Percentiles rank a stretch among this genome's conserved stretches.
Evolutionary conservation across 2,113 vertebrate genomes (phyloP).

Genomic region (Uria lomvia): DNA sequence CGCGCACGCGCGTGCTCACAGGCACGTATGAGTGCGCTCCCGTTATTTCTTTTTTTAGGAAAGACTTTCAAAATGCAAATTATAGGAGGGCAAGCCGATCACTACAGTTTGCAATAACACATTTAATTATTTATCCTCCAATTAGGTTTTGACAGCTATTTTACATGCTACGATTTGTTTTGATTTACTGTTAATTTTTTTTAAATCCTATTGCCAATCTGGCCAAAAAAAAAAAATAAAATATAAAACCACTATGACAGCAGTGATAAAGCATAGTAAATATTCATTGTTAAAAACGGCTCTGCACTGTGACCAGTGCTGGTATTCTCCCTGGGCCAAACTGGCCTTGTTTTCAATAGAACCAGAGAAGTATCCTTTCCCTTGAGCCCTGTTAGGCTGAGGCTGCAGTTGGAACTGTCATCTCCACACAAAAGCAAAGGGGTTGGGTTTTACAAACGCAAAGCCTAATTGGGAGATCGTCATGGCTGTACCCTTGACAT

Average conservation of each 20-base stretch:
- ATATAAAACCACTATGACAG: slow-evolving; percentile 9
- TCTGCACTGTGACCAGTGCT: slow-evolving; percentile 65
- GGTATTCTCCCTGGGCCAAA: slow-evolving; percentile 68
- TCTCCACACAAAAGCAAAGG: slow-evolving; percentile 72
- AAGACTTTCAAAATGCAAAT: neutral
- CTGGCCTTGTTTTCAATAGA: slow-evolving; percentile 69
- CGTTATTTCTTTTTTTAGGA: neutral
- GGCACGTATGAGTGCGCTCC: neutral
- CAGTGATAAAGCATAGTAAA: slow-evolving; percentile 38
- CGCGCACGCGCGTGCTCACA: neutral
- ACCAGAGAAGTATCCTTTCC: slow-evolving; percentile 70
- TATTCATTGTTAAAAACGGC: slow-evolving; percentile 63
- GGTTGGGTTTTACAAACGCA: slow-evolving; percentile 69
- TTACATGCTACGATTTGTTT: neutral
- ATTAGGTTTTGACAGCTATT: neutral
- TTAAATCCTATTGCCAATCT: neutral
- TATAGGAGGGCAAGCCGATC: neutral
- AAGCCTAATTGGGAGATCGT: slow-evolving; percentile 80
- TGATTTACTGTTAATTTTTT: neutral
- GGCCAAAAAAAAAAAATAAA: neutral
- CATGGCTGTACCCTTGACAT: slow-evolving; percentile 75
- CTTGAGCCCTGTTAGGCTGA: slow-evolving; percentile 79
- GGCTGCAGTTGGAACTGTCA: slow-evolving; percentile 77
- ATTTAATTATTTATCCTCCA: slow-evolving; percentile 24
- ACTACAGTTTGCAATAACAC: neutral